Evolutionary conservation across 2,888 invertebrate species (phyloP), one percentile per base, ranked within the genome.

Genomic region (Biston stratarius): DNA sequence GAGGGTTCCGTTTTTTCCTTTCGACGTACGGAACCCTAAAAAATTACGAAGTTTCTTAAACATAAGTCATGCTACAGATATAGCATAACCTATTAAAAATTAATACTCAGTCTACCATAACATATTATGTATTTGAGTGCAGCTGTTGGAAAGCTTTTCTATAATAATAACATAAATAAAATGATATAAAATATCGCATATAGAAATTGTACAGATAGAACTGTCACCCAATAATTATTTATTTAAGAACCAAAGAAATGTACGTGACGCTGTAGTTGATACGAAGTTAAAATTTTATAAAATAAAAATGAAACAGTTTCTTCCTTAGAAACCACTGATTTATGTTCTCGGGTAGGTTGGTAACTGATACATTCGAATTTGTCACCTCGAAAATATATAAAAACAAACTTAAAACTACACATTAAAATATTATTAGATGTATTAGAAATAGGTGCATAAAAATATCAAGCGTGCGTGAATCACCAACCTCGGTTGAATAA

Each of bases 401-500:
- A 57, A 66, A 56, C 40, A 52, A 61, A 53, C 24, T 53, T 67
- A 61, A 58, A 51, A 61, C 61, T 48, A 55, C 45, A 67, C 52
- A 65, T 45, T 15, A 62, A 62, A 67, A 51, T 56, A 61, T 61
- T 56, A 51, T 45, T 55, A 61, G 49, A 56, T 53, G 15, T 61
- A 48, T 61, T 59, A 63, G 55, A 61, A 68, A 61, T 53, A 38
- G 48, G 58, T 51, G 61, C 64, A 65, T 48, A 61, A 52, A 64
- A 61, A 65, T 64, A 64, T 58, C 58, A 57, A 52, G 65, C 60
- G 45, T 53, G 53, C 51, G 57, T 63, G 62, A 63, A 53, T 67
- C 57, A 61, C 14, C 59, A 53, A 44, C 40, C 6, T 55, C 33
- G 47, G 11, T 11, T 47, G 10, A 57, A 48, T 38, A 9, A 53